Percentiles rank a stretch among this genome's conserved stretches.
phyloP scores from a whole-genome alignment of 2,797 vertebrate genomes.

The Pelobates cultripes region DNA sequence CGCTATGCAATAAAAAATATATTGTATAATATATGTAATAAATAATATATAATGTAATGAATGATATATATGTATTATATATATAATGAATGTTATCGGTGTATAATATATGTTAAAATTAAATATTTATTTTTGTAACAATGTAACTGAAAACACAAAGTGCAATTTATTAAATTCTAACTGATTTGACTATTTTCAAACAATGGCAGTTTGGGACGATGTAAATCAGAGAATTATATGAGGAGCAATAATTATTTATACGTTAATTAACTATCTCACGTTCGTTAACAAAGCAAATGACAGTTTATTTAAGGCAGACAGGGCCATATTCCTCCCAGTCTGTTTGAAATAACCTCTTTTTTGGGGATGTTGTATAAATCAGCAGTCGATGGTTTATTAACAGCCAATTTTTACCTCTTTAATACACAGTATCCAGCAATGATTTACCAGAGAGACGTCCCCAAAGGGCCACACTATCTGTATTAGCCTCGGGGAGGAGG shows the following conservation, averaged over 20 bases:
- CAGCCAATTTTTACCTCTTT: constrained; percentile 75
- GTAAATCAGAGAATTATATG: no score
- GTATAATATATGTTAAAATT: no score
- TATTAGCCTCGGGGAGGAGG: constrained; percentile 74
- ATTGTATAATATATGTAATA: no score
- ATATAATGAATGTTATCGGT: no score
- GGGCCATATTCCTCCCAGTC: constrained; percentile 22
- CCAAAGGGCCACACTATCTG: constrained; percentile 60
- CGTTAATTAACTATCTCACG: not conserved
- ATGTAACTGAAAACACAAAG: no score
- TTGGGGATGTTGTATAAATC: constrained; percentile 69
- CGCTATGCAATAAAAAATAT: no score
- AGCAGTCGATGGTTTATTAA: constrained; percentile 76
- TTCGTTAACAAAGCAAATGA: not conserved
- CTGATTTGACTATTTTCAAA: no score
- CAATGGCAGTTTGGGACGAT: no score
- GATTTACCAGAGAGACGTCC: constrained; percentile 72
- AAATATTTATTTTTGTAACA: no score
- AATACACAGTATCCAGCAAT: constrained; percentile 71
- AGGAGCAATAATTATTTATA: not conserved
- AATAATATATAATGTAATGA: no score
- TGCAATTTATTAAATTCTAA: no score
- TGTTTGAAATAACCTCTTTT: constrained; percentile 38
- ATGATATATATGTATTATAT: no score
- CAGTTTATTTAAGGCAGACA: not conserved